Conservation (phyloP, 35 echinoderm and acorn worm species). For the Holothuria glaberrima region DNA sequence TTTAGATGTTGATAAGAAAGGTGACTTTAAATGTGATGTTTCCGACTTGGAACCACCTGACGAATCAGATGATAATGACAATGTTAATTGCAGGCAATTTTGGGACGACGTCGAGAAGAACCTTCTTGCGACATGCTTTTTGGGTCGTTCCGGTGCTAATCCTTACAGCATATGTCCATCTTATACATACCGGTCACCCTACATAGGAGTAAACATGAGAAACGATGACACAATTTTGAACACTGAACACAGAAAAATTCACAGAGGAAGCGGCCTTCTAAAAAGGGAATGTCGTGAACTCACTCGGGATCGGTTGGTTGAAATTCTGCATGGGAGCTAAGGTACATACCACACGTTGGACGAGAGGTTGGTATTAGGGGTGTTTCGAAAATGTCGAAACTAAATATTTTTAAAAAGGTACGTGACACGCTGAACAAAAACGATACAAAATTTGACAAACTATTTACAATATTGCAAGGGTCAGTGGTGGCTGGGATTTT, state of each 20-base stretch:
- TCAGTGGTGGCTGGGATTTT: slow-evolving; percentile 21
- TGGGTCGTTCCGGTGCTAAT: not conserved
- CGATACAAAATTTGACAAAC: slow-evolving; percentile 32
- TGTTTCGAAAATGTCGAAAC: slow-evolving; percentile 32
- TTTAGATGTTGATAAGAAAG: slow-evolving; percentile 36
- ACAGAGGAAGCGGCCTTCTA: slow-evolving; percentile 5
- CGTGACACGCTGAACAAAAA: slow-evolving; percentile 5
- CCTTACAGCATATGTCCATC: slow-evolving; percentile 1
- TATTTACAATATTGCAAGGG: slow-evolving; percentile 36
- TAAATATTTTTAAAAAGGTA: slow-evolving; percentile 21
- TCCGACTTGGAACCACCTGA: not conserved
- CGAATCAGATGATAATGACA: not conserved
- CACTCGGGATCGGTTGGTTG: too few species aligned
- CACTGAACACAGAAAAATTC: slow-evolving; percentile 23
- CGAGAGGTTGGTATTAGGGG: slow-evolving; percentile 24
- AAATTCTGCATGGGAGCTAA: not conserved
- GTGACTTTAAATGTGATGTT: slow-evolving; percentile 1
- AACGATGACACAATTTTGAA: not conserved
- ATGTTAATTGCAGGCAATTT: not conserved
- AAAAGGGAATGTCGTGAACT: slow-evolving; percentile 2
- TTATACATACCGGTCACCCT: slow-evolving; percentile 17
- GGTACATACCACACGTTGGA: not conserved
- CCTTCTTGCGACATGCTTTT: not conserved
- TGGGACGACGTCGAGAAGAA: slow-evolving; percentile 21
- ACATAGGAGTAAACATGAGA: not conserved